phyloP scores from a whole-genome alignment of 2,797 vertebrate species.

The Erpetoichthys calabaricus region DNA sequence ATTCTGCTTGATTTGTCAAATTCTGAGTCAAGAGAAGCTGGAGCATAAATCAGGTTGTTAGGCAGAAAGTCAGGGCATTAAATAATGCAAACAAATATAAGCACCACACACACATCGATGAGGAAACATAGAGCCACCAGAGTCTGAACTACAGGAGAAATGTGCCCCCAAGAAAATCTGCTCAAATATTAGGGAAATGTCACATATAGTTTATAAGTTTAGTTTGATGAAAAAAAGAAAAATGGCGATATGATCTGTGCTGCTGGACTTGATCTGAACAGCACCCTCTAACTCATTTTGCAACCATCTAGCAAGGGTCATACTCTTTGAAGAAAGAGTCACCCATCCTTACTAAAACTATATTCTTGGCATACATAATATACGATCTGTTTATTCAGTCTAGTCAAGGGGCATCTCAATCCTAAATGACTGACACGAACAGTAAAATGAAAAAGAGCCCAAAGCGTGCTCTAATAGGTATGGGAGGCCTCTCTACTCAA shows the following conservation, averaged over 20 bases:
- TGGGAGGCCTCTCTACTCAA: conserved; percentile 65
- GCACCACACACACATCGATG: too few species aligned
- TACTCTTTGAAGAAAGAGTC: not conserved
- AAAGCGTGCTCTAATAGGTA: conserved; percentile 45
- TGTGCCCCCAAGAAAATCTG: too few species aligned
- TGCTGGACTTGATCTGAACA: not conserved
- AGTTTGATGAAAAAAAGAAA: not conserved
- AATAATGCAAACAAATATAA: too few species aligned
- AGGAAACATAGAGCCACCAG: too few species aligned
- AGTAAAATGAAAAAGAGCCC: conserved; percentile 55
- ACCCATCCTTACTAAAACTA: not conserved
- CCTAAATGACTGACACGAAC: conserved; percentile 64
- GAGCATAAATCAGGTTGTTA: too few species aligned
- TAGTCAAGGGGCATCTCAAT: conserved; percentile 44
- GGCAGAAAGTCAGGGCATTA: too few species aligned
- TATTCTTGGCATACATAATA: conserved; percentile 36
- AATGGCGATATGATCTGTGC: not conserved
- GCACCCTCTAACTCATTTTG: not conserved
- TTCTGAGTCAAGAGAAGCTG: too few species aligned
- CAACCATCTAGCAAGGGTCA: not conserved
- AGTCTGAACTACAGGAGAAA: too few species aligned
- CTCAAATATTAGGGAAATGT: too few species aligned
- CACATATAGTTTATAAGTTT: too few species aligned
- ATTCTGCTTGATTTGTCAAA: too few species aligned
- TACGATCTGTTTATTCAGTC: conserved; percentile 57